Evolutionary conservation across 2,888 invertebrate genomes (phyloP).

Genomic region (Lepidocyrtinus sp.): DNA sequence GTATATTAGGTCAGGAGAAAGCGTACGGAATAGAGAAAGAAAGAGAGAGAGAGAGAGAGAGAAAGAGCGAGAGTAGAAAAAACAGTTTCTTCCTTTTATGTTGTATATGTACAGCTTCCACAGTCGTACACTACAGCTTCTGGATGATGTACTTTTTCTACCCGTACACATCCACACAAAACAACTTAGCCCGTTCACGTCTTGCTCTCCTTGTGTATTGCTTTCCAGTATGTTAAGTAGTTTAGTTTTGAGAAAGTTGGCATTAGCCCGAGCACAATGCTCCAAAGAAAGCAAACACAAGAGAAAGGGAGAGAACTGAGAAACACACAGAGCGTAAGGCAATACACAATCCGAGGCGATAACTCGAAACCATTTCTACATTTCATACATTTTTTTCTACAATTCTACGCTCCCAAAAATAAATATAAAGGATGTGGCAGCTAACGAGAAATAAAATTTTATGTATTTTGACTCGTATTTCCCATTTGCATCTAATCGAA

Average conservation of each 20-base stretch:
- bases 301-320: too few species aligned
- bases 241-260: conserved; percentile 25
- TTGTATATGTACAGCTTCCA: conserved; percentile 24
- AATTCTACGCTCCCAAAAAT: too few species aligned
- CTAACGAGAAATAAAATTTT: too few species aligned
- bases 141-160: conserved; percentile 31
- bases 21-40: conserved; percentile 12
- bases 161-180: conserved; percentile 29
- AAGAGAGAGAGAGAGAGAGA: conserved; percentile 31
- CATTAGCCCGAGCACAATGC: not conserved
- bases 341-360: too few species aligned
- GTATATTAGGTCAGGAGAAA: conserved; percentile 20
- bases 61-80: conserved; percentile 30
- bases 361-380: too few species aligned
- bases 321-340: too few species aligned
- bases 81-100: conserved; percentile 8
- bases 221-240: conserved; percentile 52
- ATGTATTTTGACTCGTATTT: too few species aligned
- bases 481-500: too few species aligned
- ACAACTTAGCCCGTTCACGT: not conserved
- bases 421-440: too few species aligned
- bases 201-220: not conserved
- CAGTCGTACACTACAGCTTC: too few species aligned
- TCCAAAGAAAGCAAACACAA: conserved; percentile 16
- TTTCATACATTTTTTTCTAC: too few species aligned